These are phyloP conservation scores for Heliconius aoede DNA, from an alignment of 2,888 invertebrate species.

Conservation along the genomic window DNA sequence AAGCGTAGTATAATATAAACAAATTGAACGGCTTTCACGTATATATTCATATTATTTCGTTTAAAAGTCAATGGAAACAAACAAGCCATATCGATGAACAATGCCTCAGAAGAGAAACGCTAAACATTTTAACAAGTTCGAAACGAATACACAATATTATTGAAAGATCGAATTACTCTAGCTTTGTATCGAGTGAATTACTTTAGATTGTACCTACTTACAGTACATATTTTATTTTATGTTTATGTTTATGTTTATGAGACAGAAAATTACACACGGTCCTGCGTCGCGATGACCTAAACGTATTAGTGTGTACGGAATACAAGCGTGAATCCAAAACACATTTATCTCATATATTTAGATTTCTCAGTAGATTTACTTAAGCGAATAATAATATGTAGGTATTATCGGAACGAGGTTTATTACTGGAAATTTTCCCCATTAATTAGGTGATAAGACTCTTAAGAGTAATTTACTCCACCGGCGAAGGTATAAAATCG, in stretches of 20 bases:
- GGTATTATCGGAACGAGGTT: conserved; percentile 21
- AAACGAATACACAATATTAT: background rate
- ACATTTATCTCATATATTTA: no score
- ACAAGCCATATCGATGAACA: conserved; percentile 4
- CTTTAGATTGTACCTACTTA: background rate
- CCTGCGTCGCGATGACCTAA: no score
- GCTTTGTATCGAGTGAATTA: background rate
- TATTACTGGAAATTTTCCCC: conserved; percentile 38
- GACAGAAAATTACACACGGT: no score
- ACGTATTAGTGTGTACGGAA: no score
- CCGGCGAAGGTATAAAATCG: conserved; percentile 21
- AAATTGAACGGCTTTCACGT: background rate
- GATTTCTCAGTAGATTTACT: background rate
- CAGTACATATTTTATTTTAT: background rate
- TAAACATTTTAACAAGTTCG: background rate
- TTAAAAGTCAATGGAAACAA: background rate
- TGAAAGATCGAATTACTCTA: background rate
- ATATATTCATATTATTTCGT: background rate
- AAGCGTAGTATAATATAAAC: background rate
- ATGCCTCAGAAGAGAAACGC: background rate
- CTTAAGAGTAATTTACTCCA: conserved; percentile 35
- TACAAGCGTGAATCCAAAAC: no score
- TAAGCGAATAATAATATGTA: background rate
- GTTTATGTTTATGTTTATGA: no score
- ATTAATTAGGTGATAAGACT: conserved; percentile 41